Conservation (phyloP, 2,113 vertebrate species). For the Rattus norvegicus region DNA sequence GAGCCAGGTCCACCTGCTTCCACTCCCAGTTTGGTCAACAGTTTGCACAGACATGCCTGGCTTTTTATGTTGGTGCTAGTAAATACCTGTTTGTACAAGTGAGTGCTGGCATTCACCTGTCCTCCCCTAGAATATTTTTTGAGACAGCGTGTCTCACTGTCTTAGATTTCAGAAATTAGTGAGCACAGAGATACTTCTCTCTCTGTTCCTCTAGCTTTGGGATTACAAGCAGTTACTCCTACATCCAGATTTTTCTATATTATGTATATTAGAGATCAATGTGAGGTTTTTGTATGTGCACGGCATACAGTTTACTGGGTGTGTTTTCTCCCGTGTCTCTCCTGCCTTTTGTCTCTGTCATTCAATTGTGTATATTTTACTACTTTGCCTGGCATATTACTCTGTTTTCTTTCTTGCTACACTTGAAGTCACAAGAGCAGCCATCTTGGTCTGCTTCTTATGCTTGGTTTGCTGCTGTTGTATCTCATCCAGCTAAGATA, state of each 20-base stretch:
- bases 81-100: neutral
- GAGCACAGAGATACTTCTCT: neutral
- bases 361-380: neutral
- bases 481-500: neutral
- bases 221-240: neutral
- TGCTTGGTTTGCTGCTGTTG: accelerated
- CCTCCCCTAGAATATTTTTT: neutral
- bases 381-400: neutral
- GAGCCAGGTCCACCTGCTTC: neutral
- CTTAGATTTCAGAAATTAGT: neutral
- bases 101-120: neutral
- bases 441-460: neutral
- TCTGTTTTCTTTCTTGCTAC: neutral
- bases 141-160: neutral
- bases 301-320: neutral
- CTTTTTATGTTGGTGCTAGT: neutral
- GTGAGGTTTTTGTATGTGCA: too few relatives aligned
- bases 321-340: too few relatives aligned
- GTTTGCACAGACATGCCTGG: neutral
- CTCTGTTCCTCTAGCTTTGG: neutral
- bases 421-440: accelerated
- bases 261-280: neutral
- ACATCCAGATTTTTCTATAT: too few relatives aligned
- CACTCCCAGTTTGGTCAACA: neutral
- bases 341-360: too few relatives aligned